Conservation (phyloP, 2,113 vertebrate species). For the Malurus alboscapulatus region DNA sequence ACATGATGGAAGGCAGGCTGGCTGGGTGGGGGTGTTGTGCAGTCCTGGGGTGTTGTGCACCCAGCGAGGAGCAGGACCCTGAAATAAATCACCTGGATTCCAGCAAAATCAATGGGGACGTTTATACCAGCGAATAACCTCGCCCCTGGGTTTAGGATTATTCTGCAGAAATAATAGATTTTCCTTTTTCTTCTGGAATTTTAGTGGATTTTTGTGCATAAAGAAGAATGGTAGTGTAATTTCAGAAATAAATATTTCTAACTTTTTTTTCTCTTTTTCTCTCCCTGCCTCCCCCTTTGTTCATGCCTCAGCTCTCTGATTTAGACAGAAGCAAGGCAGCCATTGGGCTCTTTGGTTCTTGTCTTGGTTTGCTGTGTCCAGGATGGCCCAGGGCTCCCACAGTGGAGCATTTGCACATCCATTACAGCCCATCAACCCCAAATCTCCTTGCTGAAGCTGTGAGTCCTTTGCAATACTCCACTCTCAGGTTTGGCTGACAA, state of each 20-base stretch:
- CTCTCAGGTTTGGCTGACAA: background rate
- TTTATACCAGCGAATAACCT: background rate
- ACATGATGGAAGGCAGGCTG: background rate
- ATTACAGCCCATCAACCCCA: background rate
- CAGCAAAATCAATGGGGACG: accelerated
- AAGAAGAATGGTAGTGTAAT: background rate
- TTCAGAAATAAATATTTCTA: background rate
- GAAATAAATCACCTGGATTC: background rate
- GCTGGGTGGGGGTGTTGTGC: background rate
- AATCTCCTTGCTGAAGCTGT: background rate
- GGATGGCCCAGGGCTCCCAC: background rate
- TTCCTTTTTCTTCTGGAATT: background rate
- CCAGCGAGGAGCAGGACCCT: background rate
- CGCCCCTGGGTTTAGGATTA: background rate
- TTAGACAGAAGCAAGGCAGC: background rate
- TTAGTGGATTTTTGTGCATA: background rate
- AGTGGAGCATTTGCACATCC: background rate
- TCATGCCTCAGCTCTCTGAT: background rate
- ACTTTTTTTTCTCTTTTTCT: background rate
- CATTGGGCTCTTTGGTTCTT: background rate
- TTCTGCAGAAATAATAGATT: background rate
- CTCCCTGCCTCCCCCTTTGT: accelerated
- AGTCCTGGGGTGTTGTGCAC: background rate
- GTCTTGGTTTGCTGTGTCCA: background rate
- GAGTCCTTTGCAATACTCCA: background rate